A percentile compares a stretch with the other conserved stretches of the same genome.
Evolutionary conservation across 2,113 vertebrate species (phyloP).

Genomic region (Myotis yumanensis): DNA sequence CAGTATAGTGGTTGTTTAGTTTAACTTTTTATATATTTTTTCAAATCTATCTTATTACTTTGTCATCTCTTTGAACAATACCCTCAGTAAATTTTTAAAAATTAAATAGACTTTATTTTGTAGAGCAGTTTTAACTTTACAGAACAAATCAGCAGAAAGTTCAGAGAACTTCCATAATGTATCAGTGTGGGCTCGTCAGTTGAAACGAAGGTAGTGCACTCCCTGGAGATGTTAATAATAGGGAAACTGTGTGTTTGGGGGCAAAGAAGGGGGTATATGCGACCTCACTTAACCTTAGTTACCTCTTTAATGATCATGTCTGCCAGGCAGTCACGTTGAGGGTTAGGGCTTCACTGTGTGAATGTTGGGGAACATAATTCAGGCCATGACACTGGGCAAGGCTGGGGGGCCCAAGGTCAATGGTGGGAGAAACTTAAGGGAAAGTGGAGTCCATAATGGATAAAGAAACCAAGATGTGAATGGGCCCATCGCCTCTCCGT

Average conservation of each 20-base stretch:
- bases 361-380: no score
- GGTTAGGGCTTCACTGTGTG: fast-evolving
- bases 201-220: background rate
- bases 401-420: fast-evolving
- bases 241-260: background rate
- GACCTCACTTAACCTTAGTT: fast-evolving
- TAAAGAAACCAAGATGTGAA: background rate
- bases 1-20: no score
- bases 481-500: background rate
- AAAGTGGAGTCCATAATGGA: fast-evolving
- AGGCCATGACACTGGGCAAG: no score
- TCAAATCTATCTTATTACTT: background rate
- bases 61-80: background rate
- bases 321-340: no score
- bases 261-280: background rate
- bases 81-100: background rate
- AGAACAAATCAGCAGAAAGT: background rate
- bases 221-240: background rate
- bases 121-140: background rate
- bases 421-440: fast-evolving
- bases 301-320: fast-evolving
- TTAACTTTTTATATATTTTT: no score
- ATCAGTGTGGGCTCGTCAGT: background rate
- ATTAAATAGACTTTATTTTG: background rate
- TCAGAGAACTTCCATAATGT: background rate